A percentile compares a stretch with the other conserved stretches of the same genome.
Conservation (phyloP, 1,140 invertebrate genomes). For the Augochlora pura region DNA sequence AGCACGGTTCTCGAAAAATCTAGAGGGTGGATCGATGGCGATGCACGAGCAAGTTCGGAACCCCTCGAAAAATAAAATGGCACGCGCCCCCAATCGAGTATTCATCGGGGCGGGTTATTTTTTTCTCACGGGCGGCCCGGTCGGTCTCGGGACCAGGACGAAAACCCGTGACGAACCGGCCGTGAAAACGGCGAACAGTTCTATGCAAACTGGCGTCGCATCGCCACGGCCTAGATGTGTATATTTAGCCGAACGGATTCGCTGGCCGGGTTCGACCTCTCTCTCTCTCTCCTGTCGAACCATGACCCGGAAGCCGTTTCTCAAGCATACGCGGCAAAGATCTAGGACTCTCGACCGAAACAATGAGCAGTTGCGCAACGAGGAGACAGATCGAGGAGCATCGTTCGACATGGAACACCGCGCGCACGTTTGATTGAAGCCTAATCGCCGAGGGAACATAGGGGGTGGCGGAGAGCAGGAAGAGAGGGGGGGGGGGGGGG, state of each 20-base stretch:
- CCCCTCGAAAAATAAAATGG: constrained; percentile 30
- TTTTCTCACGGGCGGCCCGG: constrained; percentile 73
- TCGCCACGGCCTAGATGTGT: constrained; percentile 49
- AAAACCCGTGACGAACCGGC: constrained; percentile 69
- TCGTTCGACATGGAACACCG: not conserved
- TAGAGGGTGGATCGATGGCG: constrained; percentile 14
- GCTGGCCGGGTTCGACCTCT: constrained; percentile 23
- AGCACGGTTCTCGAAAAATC: too few species aligned
- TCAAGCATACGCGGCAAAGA: too few species aligned
- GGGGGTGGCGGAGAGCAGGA: not conserved
- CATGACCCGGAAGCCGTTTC: constrained; percentile 5
- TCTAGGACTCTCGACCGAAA: too few species aligned
- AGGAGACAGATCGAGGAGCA: too few species aligned
- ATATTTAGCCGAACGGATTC: constrained; percentile 44
- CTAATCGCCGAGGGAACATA: not conserved
- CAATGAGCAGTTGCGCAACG: too few species aligned
- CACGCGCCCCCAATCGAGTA: constrained; percentile 52
- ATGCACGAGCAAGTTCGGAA: constrained; percentile 34
- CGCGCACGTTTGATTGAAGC: not conserved
- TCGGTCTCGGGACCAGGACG: constrained; percentile 48
- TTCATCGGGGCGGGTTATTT: constrained; percentile 64
- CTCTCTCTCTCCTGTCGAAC: constrained; percentile 2
- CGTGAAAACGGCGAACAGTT: constrained; percentile 75
- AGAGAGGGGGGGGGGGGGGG: not conserved
- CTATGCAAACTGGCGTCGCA: constrained; percentile 72